Conservation (phyloP, 2,113 vertebrate species). For the Mola mola region DNA sequence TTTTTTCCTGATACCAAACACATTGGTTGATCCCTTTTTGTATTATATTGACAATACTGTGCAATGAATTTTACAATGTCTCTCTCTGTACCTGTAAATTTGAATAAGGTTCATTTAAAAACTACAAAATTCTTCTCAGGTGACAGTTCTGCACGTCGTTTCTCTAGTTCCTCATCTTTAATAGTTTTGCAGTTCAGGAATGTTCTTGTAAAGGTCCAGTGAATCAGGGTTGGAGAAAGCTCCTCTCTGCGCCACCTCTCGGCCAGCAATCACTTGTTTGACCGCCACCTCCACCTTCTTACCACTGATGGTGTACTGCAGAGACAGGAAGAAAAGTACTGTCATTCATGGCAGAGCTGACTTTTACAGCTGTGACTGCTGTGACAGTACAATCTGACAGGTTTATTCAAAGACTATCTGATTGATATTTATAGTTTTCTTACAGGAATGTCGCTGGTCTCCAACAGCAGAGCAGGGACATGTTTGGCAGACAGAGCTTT, state of each 20-base stretch:
- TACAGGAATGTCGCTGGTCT: constrained; percentile 95
- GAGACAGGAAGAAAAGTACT: constrained; percentile 4
- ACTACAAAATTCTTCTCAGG: neutral
- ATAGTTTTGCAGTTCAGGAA: constrained; percentile 93
- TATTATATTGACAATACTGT: too few relatives aligned
- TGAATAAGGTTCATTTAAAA: constrained; percentile 44
- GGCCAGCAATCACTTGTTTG: constrained; percentile 92
- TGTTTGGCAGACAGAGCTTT: constrained; percentile 90
- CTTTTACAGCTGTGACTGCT: neutral
- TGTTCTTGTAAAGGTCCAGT: constrained; percentile 91
- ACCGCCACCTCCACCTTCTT: constrained; percentile 98
- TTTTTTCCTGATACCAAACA: too few relatives aligned
- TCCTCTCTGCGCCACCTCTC: constrained; percentile 86
- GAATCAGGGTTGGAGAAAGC: constrained; percentile 94
- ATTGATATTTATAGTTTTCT: too few relatives aligned
- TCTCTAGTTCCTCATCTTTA: constrained; percentile 68
- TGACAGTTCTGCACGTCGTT: neutral
- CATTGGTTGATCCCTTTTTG: too few relatives aligned
- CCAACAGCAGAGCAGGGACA: constrained; percentile 90
- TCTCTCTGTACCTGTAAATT: constrained; percentile 11
- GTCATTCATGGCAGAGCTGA: constrained; percentile 19
- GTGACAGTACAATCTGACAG: constrained; percentile 9
- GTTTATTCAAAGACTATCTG: constrained; percentile 9
- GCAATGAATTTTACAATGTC: neutral
- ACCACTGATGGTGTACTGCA: constrained; percentile 93